These are phyloP conservation scores for Sanderia malayensis DNA, from an alignment of 30 jellyfish, hydroid and myxozoan species.

Conservation along the genomic window DNA sequence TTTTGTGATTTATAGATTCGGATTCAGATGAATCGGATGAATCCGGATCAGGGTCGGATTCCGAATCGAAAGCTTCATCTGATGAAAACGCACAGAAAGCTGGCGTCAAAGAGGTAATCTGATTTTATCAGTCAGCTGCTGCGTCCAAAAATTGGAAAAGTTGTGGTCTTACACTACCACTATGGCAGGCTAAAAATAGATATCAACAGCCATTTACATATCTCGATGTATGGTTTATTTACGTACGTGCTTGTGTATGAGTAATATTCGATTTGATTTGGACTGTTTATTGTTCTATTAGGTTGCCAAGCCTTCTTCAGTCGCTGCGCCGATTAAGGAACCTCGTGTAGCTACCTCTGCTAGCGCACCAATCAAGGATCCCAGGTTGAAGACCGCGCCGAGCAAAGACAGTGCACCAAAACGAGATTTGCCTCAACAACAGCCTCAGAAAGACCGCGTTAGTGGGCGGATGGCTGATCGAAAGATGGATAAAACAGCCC, in stretches of 20 bases:
- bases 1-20: slow-evolving; percentile 57
- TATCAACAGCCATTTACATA: too few relatives aligned
- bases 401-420: slow-evolving; percentile 30
- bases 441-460: slow-evolving; percentile 6
- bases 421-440: slow-evolving; percentile 20
- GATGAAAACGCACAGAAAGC: slow-evolving; percentile 10
- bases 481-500: too few relatives aligned
- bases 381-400: background rate
- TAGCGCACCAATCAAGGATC: background rate
- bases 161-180: too few relatives aligned
- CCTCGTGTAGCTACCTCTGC: slow-evolving; percentile 18
- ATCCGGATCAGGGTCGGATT: slow-evolving; percentile 54
- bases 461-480: slow-evolving; percentile 6
- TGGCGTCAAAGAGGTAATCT: slow-evolving; percentile 10
- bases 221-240: too few relatives aligned
- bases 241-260: too few relatives aligned
- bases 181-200: too few relatives aligned
- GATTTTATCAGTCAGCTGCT: too few relatives aligned
- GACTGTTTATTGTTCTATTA: background rate
- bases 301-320: background rate
- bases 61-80: slow-evolving; percentile 43
- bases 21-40: slow-evolving; percentile 64
- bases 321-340: background rate
- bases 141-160: too few relatives aligned
- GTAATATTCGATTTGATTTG: too few relatives aligned